Base-by-base conservation (phyloP, 1,140 invertebrate species). In the Pomacea maculata region DNA sequence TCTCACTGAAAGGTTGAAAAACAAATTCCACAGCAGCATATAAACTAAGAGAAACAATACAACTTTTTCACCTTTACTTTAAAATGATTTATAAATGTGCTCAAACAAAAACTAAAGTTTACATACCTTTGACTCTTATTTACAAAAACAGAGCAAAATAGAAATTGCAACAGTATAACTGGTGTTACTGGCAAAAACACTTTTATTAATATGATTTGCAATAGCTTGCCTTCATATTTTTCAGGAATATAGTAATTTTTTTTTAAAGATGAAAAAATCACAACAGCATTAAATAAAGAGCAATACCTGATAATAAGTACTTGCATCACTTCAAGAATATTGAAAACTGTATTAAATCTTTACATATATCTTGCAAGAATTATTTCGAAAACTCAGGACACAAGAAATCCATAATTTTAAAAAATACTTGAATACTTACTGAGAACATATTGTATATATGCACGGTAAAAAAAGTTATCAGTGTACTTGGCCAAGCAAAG, bases 401-500 rank as follows among this genome's bases (percentile, higher is more conserved):
- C 12, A 70, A 25, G 67, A 70, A 70, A 21, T n/a, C 11, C 67
- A 12, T 70, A 34, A 34, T 70, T 21, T 25, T 6, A 70, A 70
- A 70, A 25, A 34, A 25, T 34, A 25, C 12, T 29, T 64, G 2
- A 45, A 34, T 68, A 65, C 65, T 79, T 55, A n/a, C 45, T 45
- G 57, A 71, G 64, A 17, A 85, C 52, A 8, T 83, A 52, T 10
- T 61, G 67, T 11, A 85, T 70, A 74, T 74, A 79, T 29, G 84
- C 84, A 61, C 84, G 83, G 76, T 85, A 85, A 63, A 70, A 85
- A 25, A 79, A 29, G 11, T 54, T 45, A 75, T 85, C 84, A 15
- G 82, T 80, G 55, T 76, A 85, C 65, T 82, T 54, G 15, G 84
- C 82, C 73, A 85, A 34, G 57, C 79, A 85, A 3, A 79, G 29